Percentiles rank a stretch among this genome's conserved stretches.
phyloP scores from a whole-genome alignment of 2,797 vertebrate species.

The Lates japonicus region DNA sequence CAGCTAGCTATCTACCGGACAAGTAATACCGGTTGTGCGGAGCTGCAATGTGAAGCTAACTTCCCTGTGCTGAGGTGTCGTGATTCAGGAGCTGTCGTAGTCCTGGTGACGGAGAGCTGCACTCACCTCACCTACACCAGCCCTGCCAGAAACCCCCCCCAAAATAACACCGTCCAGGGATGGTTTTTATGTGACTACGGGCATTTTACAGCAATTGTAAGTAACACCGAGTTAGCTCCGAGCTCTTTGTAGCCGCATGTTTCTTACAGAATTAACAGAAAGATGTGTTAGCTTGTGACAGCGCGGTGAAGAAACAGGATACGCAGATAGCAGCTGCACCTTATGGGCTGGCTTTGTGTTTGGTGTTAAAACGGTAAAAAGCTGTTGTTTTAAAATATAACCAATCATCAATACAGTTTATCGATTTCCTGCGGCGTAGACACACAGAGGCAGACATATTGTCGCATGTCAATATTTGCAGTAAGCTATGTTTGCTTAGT shows the following conservation, averaged over 20 bases:
- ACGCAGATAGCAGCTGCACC: conserved; percentile 3
- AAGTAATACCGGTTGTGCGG: conserved; percentile 22
- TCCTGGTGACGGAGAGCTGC: conserved; percentile 16
- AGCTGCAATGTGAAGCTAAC: conserved; percentile 13
- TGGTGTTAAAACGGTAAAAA: neutral
- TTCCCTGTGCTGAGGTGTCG: conserved; percentile 22
- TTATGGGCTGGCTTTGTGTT: neutral
- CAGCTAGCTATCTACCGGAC: accelerated
- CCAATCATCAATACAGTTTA: accelerated
- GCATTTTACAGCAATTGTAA: conserved; percentile 28
- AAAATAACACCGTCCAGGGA: neutral
- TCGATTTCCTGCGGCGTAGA: neutral
- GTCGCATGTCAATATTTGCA: neutral
- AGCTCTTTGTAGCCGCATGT: neutral
- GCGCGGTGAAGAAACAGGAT: neutral
- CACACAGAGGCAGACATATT: no score
- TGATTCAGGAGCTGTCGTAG: conserved; percentile 22
- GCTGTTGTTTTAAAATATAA: neutral
- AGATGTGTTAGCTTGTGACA: conserved; percentile 43
- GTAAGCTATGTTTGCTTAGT: neutral
- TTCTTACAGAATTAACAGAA: neutral
- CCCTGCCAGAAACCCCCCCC: neutral
- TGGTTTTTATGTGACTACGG: neutral
- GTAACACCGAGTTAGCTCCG: neutral
- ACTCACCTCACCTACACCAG: neutral